Conservation (phyloP, 2,888 invertebrate genomes). For the Byasa hedistus region DNA sequence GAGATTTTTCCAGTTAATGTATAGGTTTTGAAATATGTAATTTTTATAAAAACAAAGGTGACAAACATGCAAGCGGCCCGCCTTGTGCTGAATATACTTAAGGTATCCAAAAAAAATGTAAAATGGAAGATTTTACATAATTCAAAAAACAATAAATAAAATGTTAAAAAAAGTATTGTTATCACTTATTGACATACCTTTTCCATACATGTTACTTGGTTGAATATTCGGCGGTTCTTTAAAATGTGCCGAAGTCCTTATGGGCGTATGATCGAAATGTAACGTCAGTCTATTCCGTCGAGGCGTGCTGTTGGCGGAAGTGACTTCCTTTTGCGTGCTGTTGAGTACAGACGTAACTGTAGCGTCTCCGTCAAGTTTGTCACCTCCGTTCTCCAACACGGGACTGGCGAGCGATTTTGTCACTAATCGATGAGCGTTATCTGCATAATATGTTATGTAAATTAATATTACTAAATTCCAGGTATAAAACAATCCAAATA, state of each 20-base stretch:
- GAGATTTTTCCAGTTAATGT: no score
- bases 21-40: no score
- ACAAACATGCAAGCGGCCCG: no score
- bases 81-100: no score
- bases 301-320: constrained; percentile 74
- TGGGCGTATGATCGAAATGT: constrained; percentile 85
- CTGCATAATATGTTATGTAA: constrained; percentile 55
- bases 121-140: not conserved
- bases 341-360: constrained; percentile 42
- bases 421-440: constrained; percentile 87
- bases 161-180: not conserved
- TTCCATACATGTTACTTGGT: constrained; percentile 55
- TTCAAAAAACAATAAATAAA: not conserved
- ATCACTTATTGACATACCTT: constrained; percentile 50
- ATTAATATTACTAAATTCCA: not conserved
- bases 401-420: constrained; percentile 66
- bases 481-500: no score
- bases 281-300: constrained; percentile 84
- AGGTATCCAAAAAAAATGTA: not conserved
- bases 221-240: constrained; percentile 83
- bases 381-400: constrained; percentile 61
- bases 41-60: no score
- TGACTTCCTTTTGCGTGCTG: constrained; percentile 49
- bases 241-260: constrained; percentile 85
- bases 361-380: constrained; percentile 60